Percentiles rank a stretch among this genome's conserved stretches.
phyloP scores from a whole-genome alignment of 1,140 invertebrate species.

The Olivierus martensii region DNA sequence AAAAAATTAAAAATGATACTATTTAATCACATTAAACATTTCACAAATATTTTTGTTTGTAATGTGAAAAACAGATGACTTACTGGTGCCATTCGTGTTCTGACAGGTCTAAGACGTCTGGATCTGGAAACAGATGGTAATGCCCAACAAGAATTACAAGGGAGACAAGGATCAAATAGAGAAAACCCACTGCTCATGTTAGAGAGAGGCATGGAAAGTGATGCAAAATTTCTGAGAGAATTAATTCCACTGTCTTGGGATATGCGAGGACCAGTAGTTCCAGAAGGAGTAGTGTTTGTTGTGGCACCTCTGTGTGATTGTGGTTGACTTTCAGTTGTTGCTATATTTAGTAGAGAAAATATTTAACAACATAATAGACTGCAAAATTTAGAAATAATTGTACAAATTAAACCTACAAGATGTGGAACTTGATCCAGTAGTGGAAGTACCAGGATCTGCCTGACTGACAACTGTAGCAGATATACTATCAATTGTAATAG shows the following conservation, averaged over 20 bases:
- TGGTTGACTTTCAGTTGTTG: too few relatives aligned
- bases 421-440: neutral
- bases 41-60: too few relatives aligned
- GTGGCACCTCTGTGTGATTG: neutral
- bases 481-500: slow-evolving; percentile 42
- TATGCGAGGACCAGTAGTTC: neutral
- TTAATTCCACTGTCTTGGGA: neutral
- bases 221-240: too few relatives aligned
- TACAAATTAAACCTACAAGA: neutral
- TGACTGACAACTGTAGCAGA: slow-evolving; percentile 26
- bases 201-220: slow-evolving; percentile 4
- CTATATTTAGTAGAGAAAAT: neutral
- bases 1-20: too few relatives aligned
- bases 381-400: neutral
- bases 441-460: neutral
- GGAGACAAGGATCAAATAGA: slow-evolving; percentile 50
- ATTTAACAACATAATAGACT: neutral
- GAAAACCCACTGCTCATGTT: slow-evolving; percentile 21
- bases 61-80: neutral
- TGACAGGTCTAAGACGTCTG: slow-evolving; percentile 31
- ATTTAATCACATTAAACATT: too few relatives aligned
- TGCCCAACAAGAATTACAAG: slow-evolving; percentile 43
- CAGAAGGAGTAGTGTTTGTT: neutral
- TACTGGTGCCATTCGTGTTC: slow-evolving; percentile 2
- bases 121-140: slow-evolving; percentile 23